Base-by-base conservation (phyloP, 2,113 vertebrate species). In the Procavia capensis region DNA sequence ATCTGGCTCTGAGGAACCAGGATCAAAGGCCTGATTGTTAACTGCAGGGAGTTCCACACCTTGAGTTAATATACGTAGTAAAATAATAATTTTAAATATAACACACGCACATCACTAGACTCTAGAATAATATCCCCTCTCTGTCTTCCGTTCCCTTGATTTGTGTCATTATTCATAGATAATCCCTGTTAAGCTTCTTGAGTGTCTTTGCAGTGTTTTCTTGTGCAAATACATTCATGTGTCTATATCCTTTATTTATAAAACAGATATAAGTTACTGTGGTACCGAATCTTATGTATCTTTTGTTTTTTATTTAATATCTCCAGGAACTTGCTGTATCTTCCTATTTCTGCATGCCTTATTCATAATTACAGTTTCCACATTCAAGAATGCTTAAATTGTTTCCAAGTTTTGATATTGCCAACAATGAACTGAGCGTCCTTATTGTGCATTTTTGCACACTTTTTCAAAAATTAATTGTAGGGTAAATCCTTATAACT, bases 291-390 rank as follows among this genome's bases (percentile, higher is more conserved):
- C n/a, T 85, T 78, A 0, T 59, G 13, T 63, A 59, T 6, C 24
- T 86, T 92, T 83, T 43, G 11, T 57, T 63, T 83, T 95, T 86
- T 9, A 43, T n/a, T 91, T 79, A 74, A 34, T 88, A 9, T 78
- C 36, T 39, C 84, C 59, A 92, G 10, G 34, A 94, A 45, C 7
- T 54, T 86, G 91, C 72, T 57, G 0, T 63, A 64, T n/a, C 47
- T 43, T 64, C 11, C 3, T 78, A 39, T 78, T 88, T 3, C 41
- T 24, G 83, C 78, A 10, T 11, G 13, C 1, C 50, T 2, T n/a
- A 57, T 10, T 22, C 8, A 36, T 72, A 70, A 31, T 83, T 13
- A 47, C 64, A 64, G 75, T 75, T 94, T 97, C 13, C 27, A 17
- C 22, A 34, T 36, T 95, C 89, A 70, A 64, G 47, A 89, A 47